phyloP scores from a whole-genome alignment of 2,888 invertebrate genomes.

The Heliconius cydno region DNA sequence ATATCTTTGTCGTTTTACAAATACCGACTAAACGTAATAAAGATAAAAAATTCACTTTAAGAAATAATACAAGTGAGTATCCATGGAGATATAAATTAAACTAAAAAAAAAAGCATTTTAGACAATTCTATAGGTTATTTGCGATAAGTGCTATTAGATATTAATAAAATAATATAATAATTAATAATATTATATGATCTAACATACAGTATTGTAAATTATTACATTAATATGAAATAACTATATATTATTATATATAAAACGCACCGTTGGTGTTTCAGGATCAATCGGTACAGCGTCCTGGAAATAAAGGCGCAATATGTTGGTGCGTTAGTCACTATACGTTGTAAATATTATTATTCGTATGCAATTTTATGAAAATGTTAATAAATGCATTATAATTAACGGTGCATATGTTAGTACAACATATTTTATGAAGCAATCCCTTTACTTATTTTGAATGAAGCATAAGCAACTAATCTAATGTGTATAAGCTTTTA shows the following conservation, averaged over 20 bases:
- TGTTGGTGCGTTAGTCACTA: constrained; percentile 36
- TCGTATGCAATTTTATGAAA: not conserved
- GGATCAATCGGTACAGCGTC: constrained; percentile 52
- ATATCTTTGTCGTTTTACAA: too few relatives aligned
- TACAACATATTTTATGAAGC: constrained; percentile 4
- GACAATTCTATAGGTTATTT: not conserved
- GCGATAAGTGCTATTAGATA: constrained; percentile 5
- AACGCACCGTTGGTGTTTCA: constrained; percentile 55
- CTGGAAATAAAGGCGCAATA: constrained; percentile 51
- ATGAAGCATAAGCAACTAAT: constrained; percentile 17
- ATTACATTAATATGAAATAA: not conserved
- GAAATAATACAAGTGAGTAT: not conserved
- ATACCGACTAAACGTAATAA: too few relatives aligned
- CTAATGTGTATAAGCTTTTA: not conserved
- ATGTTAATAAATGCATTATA: constrained; percentile 7
- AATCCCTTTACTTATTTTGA: constrained; percentile 11
- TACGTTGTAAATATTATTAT: not conserved
- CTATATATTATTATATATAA: constrained; percentile 23
- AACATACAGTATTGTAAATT: too few relatives aligned
- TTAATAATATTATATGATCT: not conserved
- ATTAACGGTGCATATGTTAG: constrained; percentile 32
- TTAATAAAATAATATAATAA: not conserved
- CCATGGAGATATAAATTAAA: not conserved
- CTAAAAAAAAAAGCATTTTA: not conserved
- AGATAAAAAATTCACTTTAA: not conserved